Base-by-base conservation (phyloP, 2,113 vertebrate species). In the Caranx melampygus region DNA sequence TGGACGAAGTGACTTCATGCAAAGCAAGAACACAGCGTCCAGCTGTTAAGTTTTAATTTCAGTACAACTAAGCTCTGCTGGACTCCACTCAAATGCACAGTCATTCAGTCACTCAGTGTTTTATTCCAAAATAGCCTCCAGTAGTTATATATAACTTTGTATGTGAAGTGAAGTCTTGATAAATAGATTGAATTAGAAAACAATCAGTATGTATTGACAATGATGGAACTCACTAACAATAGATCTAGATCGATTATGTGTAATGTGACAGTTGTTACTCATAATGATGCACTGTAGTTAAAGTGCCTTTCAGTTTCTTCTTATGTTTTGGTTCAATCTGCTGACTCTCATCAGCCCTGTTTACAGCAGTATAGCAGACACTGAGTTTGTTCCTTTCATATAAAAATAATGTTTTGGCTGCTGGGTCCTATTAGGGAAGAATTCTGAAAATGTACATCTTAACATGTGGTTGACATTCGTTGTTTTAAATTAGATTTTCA, bases 41-140 rank as follows among this genome's bases (percentile, higher is more conserved):
- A 26, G 2, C 37, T 68, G 5, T 16, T 69, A 20, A 8, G n/a
- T 42, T 67, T 55, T n/a, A 4, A 35, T 45, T 49, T 12, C 0
- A 26, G 82, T 55, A 67, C 72, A 62, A 26, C 62, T 63, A 72
- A 81, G 55, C 82, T 66, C 64, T 40, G 73, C 60, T 78, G 74
- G 74, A 75, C 60, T 44, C 33, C 40, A 44, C 52, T 61, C 15
- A 63, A 60, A 45, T 72, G 66, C 72, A 21, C 54, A 16, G 68
- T 70, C 68, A 76, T 60, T n/a, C 31, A 34, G 51, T 35, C 58
- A 73, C 57, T 40, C 20, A 68, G 49, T 12, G 34, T 68, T 40
- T 15, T 33, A 47, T 13, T 68, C 31, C 3, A 33, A 64, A 68
- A 78, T 67, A 63, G 55, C 57, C 33, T 40, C 40, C 7, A 58